Percentiles rank a stretch among this genome's conserved stretches.
Evolutionary conservation across 92 coral and sea anemone genomes (phyloP).

Genomic region (Virgularia gustaviana): DNA sequence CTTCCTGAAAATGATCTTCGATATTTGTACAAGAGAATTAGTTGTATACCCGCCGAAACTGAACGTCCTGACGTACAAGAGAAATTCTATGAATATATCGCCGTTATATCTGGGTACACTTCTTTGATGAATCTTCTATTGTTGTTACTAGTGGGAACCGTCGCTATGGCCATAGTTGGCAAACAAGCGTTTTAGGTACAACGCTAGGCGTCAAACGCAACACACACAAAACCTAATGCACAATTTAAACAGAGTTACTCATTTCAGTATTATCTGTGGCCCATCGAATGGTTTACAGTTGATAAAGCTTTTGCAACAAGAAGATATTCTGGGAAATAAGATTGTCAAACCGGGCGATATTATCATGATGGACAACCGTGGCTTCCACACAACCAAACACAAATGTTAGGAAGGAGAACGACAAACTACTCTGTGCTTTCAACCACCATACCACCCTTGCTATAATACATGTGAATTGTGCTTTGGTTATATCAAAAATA

Average conservation of each 20-base stretch:
- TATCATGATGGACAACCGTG: constrained; percentile 63
- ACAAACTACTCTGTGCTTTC: constrained; percentile 46
- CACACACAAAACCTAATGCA: constrained; percentile 58
- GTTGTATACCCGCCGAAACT: constrained; percentile 44
- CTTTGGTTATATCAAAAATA: constrained; percentile 42
- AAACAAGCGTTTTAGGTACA: constrained; percentile 49
- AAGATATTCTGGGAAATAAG: constrained; percentile 43
- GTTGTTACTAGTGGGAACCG: constrained; percentile 49
- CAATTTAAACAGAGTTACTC: constrained; percentile 49
- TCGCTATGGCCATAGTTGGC: constrained; percentile 47
- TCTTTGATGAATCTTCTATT: constrained; percentile 4
- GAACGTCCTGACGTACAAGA: not conserved
- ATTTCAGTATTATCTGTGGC: constrained; percentile 44
- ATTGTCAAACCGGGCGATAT: constrained; percentile 52
- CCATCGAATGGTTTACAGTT: constrained; percentile 53
- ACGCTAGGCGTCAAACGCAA: constrained; percentile 62
- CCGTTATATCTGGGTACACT: not conserved
- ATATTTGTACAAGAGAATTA: constrained; percentile 41
- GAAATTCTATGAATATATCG: not conserved
- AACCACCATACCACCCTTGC: constrained; percentile 66
- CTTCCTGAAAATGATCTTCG: constrained; percentile 5
- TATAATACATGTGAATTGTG: constrained; percentile 54
- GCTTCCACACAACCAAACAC: constrained; percentile 56
- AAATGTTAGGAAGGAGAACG: constrained; percentile 47
- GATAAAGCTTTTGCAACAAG: constrained; percentile 37